Base-by-base conservation (phyloP, 2,888 invertebrate genomes). In the Neuroscelio doddi region DNA sequence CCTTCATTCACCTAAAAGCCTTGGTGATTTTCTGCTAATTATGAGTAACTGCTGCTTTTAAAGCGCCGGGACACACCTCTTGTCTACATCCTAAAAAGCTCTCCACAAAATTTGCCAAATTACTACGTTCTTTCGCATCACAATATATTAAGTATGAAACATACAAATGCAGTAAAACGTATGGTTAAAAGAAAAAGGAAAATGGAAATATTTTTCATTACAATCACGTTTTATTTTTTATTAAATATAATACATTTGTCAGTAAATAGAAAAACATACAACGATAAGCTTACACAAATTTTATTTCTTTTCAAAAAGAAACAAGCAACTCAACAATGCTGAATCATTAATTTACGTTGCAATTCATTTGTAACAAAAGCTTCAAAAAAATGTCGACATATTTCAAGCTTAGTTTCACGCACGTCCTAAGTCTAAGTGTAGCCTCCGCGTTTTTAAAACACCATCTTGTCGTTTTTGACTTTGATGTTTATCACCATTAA, bases 11-110 rank as follows among this genome's bases (percentile, higher is more conserved):
- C 68, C 66, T 76, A 71, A 78, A 79, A 77, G 74, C 74, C 69
- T 64, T 62, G 71, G 57, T 68, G 69, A 75, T 77, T 76, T 73
- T 69, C 69, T 70, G 75, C 74, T 80, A 80, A 79, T 77, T 78
- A 75, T 76, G 77, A 78, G 69, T 76, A 77, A 77, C 74, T 72
- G 72, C 70, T 69, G 75, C 73, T 75, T 76, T 79, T 75, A 76
- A 77, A 75, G 75, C 71, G 69, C 61, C 64, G 46, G 45, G 55
- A 49, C 76, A 77, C 76, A 75, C 73, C 66, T 21, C 21, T 55
- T 50, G 50, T 51, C 46, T 49, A 27, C 44, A 32, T 39, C 52
- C 39, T 34, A 49, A 21, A 66, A 59, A 45, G 52, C 47, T 56
- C 55, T 47, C 45, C 27, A 32, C 21, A 29, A 62, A 56, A 51